Base-by-base conservation (phyloP, 2,113 vertebrate species). In the Epinephelus fuscoguttatus region DNA sequence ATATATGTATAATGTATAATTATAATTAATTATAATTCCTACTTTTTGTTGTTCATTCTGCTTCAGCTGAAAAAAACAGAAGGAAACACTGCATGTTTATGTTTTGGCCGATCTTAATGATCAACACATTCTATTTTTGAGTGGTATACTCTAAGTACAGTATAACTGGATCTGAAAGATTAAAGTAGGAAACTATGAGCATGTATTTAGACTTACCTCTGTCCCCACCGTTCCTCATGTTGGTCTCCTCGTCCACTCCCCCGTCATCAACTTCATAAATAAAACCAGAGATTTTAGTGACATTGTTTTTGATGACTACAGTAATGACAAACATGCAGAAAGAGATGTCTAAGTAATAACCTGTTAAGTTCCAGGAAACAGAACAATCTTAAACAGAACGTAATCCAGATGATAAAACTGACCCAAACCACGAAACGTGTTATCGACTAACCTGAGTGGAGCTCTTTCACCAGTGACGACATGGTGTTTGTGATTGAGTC, bases 401-500 rank as follows among this genome's bases (percentile, higher is more conserved):
- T 19, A 30, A 73, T 19, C 45, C 84, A 81, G 25, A 53, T 63
- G 57, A 11, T 37, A 11, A 52, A 77, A 68, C 47, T 6, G 62
- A 67, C 33, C 8, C 7, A 23, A 33, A 52, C 18, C 1, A 2
- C 21, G 19, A 62, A 63, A 57, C 14, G 56, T 37, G 19, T 1
- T 63, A 3, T 17, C 7, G 30, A 80, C 93, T 23, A 89, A 99
- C 98, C 98, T 75, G 97, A 98, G 80, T 99, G 97, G 0, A 99
- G 98, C 88, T 99, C 98, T 94, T 99, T 98, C 91, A 99, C 97
- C 94, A 98, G 94, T 0, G 98, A 99, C 0, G 97, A 98, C 97
- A 98, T 96, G 80, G 97, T 98, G 94, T 98, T 98, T 90, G 98
- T 99, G 92, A 99, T 98, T 56, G 97, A 99, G 66, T 99, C 98